Evolutionary conservation across 2,113 vertebrate species (phyloP), one percentile per base, ranked within the genome.

Genomic region (Muntiacus reevesi): DNA sequence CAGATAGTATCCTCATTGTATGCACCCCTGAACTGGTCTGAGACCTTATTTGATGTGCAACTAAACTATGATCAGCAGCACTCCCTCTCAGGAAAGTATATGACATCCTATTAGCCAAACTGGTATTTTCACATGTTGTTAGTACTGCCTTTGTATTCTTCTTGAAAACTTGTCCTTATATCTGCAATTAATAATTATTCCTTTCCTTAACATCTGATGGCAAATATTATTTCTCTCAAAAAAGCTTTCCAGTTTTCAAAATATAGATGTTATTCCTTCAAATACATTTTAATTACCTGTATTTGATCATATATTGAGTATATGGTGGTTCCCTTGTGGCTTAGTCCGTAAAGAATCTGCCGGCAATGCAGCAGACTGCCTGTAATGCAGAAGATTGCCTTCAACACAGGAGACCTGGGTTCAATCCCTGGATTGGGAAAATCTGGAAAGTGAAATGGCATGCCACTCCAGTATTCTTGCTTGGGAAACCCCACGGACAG

Each of bases 21-120:
- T 16, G 47, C 3, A 23, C 16, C 4, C 4, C 43, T 57, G 43
- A 59, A 3, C 9, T 33, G 5, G 16, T 17, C 33, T 54, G 86
- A 4, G 7, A n/a, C 33, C 2, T 40, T 23, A n/a, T 9, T 0
- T 5, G 6, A 45, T 27, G 7, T 30, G 8, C 17, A 7, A 50
- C 2, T 12, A 40, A n/a, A 60, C 14, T 14, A 19, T 4, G 0
- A 21, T 64, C 54, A 57, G 1, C 9, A 27, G 27, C 27, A 36
- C 2, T 7, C 1, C 0, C 19, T 47, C 27, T 21, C 36, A 10
- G 7, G n/a, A 74, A 85, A 52, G 12, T n/a, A 9, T 33, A 30
- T 30, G 36, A 4, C 67, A 43, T 43, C 23, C 36, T 43, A 9
- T 17, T 62, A 54, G 13, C 6, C 19, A 54, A 54, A 43, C 23